Conservation (phyloP, 2,888 invertebrate genomes). For the Syrphus vitripennis region DNA sequence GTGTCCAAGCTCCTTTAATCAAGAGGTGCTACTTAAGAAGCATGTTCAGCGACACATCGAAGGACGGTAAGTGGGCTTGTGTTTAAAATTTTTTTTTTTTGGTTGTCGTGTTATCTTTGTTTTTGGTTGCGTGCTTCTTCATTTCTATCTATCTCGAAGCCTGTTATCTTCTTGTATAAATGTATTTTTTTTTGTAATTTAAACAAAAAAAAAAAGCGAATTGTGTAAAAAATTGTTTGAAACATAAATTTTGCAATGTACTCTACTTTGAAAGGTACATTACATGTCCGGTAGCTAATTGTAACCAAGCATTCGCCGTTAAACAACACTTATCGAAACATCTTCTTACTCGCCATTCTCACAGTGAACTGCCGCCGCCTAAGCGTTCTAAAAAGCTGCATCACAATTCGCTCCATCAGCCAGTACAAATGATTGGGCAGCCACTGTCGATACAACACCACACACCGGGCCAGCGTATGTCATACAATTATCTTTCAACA, state of each 20-base stretch:
- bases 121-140: constrained; percentile 1
- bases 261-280: constrained; percentile 76
- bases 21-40: constrained; percentile 80
- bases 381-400: constrained; percentile 80
- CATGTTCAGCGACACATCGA: constrained; percentile 81
- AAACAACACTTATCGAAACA: constrained; percentile 81
- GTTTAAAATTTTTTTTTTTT: too few species aligned
- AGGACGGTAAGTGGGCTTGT: constrained; percentile 75
- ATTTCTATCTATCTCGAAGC: constrained; percentile 14
- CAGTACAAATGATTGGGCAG: constrained; percentile 80
- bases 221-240: constrained; percentile 66
- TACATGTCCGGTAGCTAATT: constrained; percentile 80
- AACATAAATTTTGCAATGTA: constrained; percentile 71
- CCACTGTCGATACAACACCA: constrained; percentile 80
- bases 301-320: constrained; percentile 80
- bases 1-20: constrained; percentile 81
- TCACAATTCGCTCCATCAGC: constrained; percentile 75
- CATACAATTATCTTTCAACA: not conserved
- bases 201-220: constrained; percentile 49
- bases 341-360: constrained; percentile 80
- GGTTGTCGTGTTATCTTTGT: not conserved
- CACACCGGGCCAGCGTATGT: constrained; percentile 79
- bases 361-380: constrained; percentile 80
- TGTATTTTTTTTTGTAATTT: constrained; percentile 8
- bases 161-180: constrained; percentile 13